Evolutionary conservation across 2,113 vertebrate species (phyloP).

Genomic region (Cavia aperea): DNA sequence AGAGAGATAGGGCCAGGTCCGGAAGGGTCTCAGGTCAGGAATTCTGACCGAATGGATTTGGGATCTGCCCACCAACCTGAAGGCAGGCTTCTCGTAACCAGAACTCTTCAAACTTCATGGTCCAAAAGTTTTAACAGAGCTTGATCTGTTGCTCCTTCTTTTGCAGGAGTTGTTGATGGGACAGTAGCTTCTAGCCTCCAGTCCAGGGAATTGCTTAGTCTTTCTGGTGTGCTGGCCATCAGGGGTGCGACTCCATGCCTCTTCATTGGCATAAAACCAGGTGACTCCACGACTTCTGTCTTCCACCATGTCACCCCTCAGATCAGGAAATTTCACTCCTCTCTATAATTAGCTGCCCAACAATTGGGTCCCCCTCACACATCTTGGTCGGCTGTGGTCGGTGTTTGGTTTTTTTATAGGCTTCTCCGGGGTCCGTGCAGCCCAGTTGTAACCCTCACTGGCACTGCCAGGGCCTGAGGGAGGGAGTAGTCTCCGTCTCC

Average conservation of each 20-base stretch:
- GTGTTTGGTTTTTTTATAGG: background rate
- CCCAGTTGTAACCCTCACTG: too few species aligned
- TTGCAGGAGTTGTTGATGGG: background rate
- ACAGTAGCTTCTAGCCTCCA: background rate
- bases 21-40: background rate
- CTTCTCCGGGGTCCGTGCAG: background rate
- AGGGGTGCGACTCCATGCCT: background rate
- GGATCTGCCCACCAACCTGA: background rate
- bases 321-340: background rate
- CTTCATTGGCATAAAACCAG: background rate
- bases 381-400: fast-evolving
- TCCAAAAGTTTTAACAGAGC: background rate
- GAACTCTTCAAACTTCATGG: background rate
- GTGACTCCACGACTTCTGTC: background rate
- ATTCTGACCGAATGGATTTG: background rate
- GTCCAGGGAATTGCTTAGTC: background rate
- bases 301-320: background rate
- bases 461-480: background rate
- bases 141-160: background rate
- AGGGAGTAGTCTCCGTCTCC: background rate
- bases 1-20: background rate
- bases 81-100: background rate
- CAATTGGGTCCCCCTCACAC: background rate
- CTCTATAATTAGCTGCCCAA: background rate
- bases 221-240: background rate